Conservation (phyloP, 2,888 invertebrate genomes). For the Platycnemis pennipes region DNA sequence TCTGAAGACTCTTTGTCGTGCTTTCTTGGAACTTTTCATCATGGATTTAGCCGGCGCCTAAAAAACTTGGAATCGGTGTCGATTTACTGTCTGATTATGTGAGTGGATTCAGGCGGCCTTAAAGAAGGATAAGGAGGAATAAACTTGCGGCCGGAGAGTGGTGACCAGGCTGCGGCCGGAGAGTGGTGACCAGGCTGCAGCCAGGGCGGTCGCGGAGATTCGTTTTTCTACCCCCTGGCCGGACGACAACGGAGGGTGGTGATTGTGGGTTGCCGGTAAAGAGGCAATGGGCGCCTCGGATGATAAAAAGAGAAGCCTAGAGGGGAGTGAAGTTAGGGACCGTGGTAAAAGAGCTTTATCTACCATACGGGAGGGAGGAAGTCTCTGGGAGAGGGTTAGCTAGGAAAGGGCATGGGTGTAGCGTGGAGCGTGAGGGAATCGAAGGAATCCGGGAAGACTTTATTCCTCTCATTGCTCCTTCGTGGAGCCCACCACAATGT, state of each 20-base stretch:
- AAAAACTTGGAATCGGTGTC: no score
- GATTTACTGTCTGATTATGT: no score
- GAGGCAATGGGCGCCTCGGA: not conserved
- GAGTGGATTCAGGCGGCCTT: no score
- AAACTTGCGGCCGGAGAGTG: not conserved
- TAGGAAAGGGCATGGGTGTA: not conserved
- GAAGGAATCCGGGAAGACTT: not conserved
- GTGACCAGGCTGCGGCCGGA: not conserved
- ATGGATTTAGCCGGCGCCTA: no score
- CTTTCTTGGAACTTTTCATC: no score
- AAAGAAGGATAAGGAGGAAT: no score
- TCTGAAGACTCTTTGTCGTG: no score
- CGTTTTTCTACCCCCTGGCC: no score
- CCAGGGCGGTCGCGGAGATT: no score
- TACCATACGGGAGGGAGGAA: not conserved
- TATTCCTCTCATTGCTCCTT: not conserved
- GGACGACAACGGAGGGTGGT: no score
- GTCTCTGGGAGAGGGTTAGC: not conserved
- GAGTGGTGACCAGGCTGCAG: not conserved
- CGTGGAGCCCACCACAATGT: conserved; percentile 24
- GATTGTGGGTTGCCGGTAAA: not conserved
- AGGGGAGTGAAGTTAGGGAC: not conserved
- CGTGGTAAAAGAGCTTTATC: not conserved
- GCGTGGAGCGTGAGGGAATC: not conserved
- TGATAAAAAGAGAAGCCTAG: not conserved